Base-by-base conservation (phyloP, 2,888 invertebrate species). In the Pogonocherus hispidulus region DNA sequence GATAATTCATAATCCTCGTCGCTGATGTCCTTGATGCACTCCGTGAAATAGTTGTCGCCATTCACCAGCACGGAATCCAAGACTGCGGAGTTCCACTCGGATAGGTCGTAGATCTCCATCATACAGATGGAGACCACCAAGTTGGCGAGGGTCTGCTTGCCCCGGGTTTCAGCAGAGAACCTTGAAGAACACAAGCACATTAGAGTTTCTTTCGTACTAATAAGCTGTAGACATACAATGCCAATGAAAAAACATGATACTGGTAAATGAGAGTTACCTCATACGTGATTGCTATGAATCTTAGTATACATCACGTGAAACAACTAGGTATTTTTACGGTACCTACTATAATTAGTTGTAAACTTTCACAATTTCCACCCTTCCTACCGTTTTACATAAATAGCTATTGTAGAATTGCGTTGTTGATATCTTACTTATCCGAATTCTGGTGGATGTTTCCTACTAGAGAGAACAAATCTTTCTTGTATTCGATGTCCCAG, bases 401-500 rank as follows among this genome's bases (percentile, higher is more conserved):
- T 22, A 49, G 4, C 11, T 16, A 1, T 49, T 49, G n/a, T n/a
- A n/a, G n/a, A n/a, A n/a, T n/a, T n/a, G n/a, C n/a, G n/a, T n/a
- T n/a, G n/a, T n/a, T n/a, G n/a, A n/a, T n/a, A n/a, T n/a, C 52
- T 49, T 62, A 78, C 71, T 87, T 87, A 0, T 81, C 76, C 35
- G 91, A 90, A 59, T 86, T 82, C 2, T 91, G 91, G 84, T 92
- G 91, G 14, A 92, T 78, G 32, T 87, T 88, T 0, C 92, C 92
- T 89, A 91, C 90, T 0, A 93, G 82, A 0, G 93, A 92, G 85
- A 87, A 93, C 0, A 93, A 82, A 69, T 91, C 91, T 1, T 90
- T 89, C 1, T 89, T 88, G 73, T 91, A 91, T 79, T 93, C 92
- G 1, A 92, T 88, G 70, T 92, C 90, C 88, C 90, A 93, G 59